Percentiles rank a stretch among this genome's conserved stretches.
Evolutionary conservation across 2,113 vertebrate genomes (phyloP).

Genomic region (Nansenia antarctica): DNA sequence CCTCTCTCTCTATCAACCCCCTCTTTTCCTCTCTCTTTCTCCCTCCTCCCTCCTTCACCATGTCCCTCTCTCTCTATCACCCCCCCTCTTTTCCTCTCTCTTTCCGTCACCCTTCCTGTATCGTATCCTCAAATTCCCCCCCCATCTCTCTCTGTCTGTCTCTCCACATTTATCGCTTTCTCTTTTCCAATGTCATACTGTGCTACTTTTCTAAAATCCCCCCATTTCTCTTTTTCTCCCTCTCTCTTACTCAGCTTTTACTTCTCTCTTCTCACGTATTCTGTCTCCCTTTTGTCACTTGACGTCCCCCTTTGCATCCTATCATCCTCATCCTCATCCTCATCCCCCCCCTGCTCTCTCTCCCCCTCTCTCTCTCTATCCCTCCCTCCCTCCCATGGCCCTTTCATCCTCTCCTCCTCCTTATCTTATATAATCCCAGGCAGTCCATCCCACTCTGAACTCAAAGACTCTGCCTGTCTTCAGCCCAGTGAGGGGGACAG

Average conservation of each 20-base stretch:
- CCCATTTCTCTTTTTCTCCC: not conserved
- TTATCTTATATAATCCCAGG: constrained; percentile 58
- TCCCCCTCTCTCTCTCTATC: constrained; percentile 16
- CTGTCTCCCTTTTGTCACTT: not conserved
- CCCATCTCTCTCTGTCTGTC: not conserved
- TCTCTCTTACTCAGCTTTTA: not conserved
- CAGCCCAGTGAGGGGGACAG: constrained; percentile 54
- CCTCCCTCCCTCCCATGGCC: constrained; percentile 29
- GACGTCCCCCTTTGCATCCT: not conserved
- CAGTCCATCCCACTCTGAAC: constrained; percentile 58
- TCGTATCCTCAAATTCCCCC: not conserved
- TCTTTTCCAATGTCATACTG: not conserved
- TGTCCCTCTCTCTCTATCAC: not conserved
- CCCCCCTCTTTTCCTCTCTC: not conserved
- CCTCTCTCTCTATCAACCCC: not conserved
- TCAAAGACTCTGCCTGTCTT: constrained; percentile 60
- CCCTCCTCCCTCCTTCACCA: not conserved
- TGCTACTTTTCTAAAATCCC: not conserved
- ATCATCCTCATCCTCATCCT: not conserved
- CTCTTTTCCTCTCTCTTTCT: not conserved
- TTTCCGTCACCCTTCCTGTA: not conserved
- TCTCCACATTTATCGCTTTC: not conserved
- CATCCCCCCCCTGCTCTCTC: constrained; percentile 15
- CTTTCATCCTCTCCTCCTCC: constrained; percentile 47
- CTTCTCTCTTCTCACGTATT: constrained; percentile 5